phyloP scores from a whole-genome alignment of 1,140 invertebrate species.

The Babylonia areolata region DNA sequence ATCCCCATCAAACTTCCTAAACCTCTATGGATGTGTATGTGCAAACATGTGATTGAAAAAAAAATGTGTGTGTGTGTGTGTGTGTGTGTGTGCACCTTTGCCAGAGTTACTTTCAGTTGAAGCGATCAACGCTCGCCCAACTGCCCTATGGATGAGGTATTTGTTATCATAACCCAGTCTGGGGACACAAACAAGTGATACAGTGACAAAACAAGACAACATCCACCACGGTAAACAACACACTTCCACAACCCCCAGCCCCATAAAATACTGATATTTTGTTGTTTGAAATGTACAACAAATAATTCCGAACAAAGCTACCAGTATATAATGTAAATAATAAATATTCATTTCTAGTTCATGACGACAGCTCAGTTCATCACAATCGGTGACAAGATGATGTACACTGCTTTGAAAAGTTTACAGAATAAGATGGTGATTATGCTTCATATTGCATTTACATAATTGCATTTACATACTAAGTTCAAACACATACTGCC shows the following conservation, averaged over 20 bases:
- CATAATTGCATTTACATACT: too few species aligned
- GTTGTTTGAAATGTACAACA: too few species aligned
- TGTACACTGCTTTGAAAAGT: too few species aligned
- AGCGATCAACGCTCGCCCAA: neutral
- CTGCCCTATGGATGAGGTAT: slow-evolving; percentile 39
- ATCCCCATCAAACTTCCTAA: neutral
- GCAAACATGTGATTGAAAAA: neutral
- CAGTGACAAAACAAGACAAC: neutral
- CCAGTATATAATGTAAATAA: too few species aligned
- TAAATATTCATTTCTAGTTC: too few species aligned
- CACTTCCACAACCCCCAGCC: neutral
- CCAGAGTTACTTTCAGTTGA: slow-evolving; percentile 13
- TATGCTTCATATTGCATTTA: too few species aligned
- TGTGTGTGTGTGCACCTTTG: neutral
- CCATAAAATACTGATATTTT: slow-evolving; percentile 13
- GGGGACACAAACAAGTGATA: neutral
- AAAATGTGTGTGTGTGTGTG: neutral
- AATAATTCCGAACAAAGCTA: too few species aligned
- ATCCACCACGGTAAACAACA: neutral
- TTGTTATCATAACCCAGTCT: neutral
- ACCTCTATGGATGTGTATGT: neutral
- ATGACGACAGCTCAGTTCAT: too few species aligned
- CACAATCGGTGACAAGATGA: too few species aligned
- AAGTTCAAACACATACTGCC: too few species aligned
- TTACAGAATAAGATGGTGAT: too few species aligned